These are phyloP conservation scores for Larimichthys crocea DNA, from an alignment of 2,113 vertebrate genomes.

Conservation along the genomic window DNA sequence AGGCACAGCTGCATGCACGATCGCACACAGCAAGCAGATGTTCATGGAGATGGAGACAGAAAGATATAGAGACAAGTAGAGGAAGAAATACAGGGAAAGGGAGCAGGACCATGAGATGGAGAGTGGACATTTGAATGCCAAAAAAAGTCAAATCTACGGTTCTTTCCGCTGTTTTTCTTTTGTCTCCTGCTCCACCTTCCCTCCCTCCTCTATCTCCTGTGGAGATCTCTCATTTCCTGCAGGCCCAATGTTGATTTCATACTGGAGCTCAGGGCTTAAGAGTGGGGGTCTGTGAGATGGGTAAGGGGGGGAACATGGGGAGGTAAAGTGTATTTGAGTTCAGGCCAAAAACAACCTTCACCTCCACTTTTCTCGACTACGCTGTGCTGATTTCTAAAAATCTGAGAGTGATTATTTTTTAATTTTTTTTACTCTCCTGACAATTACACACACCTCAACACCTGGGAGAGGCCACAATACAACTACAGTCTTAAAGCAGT, in stretches of 20 bases:
- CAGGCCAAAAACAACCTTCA: conserved; percentile 71
- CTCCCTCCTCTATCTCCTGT: conserved; percentile 75
- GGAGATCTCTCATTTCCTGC: conserved; percentile 84
- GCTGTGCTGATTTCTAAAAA: conserved; percentile 47
- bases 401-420: conserved; percentile 12
- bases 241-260: conserved; percentile 82
- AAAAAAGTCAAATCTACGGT: conserved; percentile 62
- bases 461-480: conserved; percentile 14
- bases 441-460: conserved; percentile 46
- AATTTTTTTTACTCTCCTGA: conserved; percentile 8
- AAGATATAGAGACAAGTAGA: conserved; percentile 32
- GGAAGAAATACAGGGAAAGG: conserved; percentile 44
- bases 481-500: conserved; percentile 36
- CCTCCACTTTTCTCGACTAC: conserved; percentile 59
- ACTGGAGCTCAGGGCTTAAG: conserved; percentile 73
- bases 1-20: conserved; percentile 60
- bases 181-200: conserved; percentile 60
- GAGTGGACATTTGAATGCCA: conserved; percentile 58
- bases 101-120: conserved; percentile 34
- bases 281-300: conserved; percentile 72
- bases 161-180: conserved; percentile 73
- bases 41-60: conserved; percentile 32
- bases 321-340: conserved; percentile 66
- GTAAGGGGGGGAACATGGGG: conserved; percentile 33
- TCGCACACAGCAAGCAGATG: conserved; percentile 66